phyloP scores from a whole-genome alignment of 1,140 invertebrate species.

The Proctacanthus coquilletti region DNA sequence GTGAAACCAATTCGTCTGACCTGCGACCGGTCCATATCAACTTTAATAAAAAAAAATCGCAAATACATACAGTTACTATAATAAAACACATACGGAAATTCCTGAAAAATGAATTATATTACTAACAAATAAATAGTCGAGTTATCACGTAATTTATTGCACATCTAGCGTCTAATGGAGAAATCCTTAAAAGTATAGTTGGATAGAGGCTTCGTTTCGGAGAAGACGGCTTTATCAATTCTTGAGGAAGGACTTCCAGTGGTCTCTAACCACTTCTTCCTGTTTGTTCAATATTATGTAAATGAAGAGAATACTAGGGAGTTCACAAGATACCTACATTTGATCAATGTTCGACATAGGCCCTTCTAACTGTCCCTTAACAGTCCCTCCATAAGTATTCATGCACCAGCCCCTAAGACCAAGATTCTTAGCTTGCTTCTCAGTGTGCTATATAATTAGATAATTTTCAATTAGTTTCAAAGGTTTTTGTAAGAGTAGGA shows the following conservation, averaged over 20 bases:
- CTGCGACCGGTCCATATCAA: no score
- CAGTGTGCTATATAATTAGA: conserved; percentile 45
- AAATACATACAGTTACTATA: no score
- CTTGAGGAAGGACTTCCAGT: conserved; percentile 43
- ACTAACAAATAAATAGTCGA: no score
- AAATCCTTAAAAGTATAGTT: conserved; percentile 12
- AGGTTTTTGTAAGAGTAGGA: no score
- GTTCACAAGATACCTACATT: conserved; percentile 36
- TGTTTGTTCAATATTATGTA: conserved; percentile 16
- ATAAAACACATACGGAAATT: no score
- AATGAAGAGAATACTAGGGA: conserved; percentile 10
- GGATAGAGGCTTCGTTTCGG: conserved; percentile 10
- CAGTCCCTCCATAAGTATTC: conserved; percentile 48
- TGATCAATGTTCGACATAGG: conserved; percentile 34
- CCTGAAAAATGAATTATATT: no score
- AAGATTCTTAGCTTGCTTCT: conserved; percentile 38
- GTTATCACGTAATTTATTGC: no score
- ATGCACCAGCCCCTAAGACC: conserved; percentile 51
- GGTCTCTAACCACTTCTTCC: conserved; percentile 43
- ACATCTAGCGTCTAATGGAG: conserved; percentile 13
- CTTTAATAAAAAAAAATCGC: no score
- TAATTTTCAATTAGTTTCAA: no score
- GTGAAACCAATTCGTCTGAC: no score
- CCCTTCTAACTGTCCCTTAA: conserved; percentile 48
- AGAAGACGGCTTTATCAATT: conserved; percentile 43